phyloP scores from a whole-genome alignment of 2,797 vertebrate species.

The Gallinago stenura region DNA sequence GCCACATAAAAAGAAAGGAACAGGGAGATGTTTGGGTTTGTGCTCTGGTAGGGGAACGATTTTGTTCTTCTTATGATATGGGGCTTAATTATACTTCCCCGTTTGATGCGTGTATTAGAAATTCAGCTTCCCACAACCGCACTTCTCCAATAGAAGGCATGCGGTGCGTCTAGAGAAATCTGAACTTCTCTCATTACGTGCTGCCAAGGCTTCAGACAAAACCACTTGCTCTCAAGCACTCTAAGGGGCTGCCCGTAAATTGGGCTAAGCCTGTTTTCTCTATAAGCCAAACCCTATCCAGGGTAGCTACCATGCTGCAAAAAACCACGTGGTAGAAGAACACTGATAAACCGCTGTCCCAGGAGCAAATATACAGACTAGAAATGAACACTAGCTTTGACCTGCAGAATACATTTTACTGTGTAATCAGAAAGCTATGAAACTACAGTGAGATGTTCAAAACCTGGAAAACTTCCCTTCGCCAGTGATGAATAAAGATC shows the following conservation, averaged over 20 bases:
- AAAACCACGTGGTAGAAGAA: not conserved
- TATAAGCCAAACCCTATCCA: not conserved
- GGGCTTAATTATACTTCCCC: constrained; percentile 21
- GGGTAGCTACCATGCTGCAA: not conserved
- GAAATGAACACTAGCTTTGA: not conserved
- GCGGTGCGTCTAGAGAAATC: not conserved
- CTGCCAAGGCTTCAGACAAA: not conserved
- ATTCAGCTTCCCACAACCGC: not conserved
- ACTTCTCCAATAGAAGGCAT: not conserved
- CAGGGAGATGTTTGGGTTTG: not conserved
- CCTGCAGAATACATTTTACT: not conserved
- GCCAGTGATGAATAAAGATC: not conserved
- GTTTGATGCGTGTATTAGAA: constrained; percentile 15
- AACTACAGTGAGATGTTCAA: not conserved
- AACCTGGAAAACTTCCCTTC: not conserved
- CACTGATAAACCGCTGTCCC: not conserved
- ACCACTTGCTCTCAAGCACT: not conserved
- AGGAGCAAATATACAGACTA: not conserved
- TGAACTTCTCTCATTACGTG: not conserved
- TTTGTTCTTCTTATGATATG: not conserved
- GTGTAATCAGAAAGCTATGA: not conserved
- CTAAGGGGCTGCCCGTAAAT: not conserved
- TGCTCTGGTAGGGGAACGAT: not conserved
- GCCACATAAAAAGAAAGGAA: constrained; percentile 16
- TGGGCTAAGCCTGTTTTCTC: not conserved